Base-by-base conservation (phyloP, 2,888 invertebrate genomes). In the Aplocera efformata region DNA sequence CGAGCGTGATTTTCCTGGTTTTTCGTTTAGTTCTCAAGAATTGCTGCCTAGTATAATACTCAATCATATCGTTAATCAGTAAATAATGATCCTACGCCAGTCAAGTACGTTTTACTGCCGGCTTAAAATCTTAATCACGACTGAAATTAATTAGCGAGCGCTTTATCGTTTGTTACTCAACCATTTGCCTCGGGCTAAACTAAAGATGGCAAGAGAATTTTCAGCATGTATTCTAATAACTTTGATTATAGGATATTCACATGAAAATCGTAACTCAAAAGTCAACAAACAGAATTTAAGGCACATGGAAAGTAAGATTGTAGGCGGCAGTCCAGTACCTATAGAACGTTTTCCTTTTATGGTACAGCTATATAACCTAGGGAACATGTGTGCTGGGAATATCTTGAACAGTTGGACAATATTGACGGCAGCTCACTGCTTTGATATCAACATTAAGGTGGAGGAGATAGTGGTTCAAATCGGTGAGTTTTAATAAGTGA, bases 341-440 rank as follows among this genome's bases (percentile, higher is more conserved):
- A 38, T 79, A 8, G 62, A 67, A 7, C 40, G 35, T 1, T 75
- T 63, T 35, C 82, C 83, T 0, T 70, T 57, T 31, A 60, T 72
- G 1, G 72, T 66, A 0, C 68, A 78, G 42, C 63, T 84, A 30
- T 75, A 68, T 23, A 83, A 81, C 43, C 35, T 46, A 5, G 79
- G 75, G 0, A 44, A 66, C 0, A 45, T 81, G 23, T 83, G 83
- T 42, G 73, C 73, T 4, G 81, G 78, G 0, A 67, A 63, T 0
- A 74, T 84, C 5, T 4, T 83, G 1, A 73, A 72, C 31, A 76
- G 72, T 24, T 80, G 75, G 69, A 48, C 65, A 1, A 32, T 81
- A 1, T 47, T 82, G 9, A 79, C 83, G 0, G 68, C 82, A 1
- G 83, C 74, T 0, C 83, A 84, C 48, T 84, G 84, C 36, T 68